Percentiles rank a stretch among this genome's conserved stretches.
Conservation (phyloP, 1,140 invertebrate species). For the Samia ricini region DNA sequence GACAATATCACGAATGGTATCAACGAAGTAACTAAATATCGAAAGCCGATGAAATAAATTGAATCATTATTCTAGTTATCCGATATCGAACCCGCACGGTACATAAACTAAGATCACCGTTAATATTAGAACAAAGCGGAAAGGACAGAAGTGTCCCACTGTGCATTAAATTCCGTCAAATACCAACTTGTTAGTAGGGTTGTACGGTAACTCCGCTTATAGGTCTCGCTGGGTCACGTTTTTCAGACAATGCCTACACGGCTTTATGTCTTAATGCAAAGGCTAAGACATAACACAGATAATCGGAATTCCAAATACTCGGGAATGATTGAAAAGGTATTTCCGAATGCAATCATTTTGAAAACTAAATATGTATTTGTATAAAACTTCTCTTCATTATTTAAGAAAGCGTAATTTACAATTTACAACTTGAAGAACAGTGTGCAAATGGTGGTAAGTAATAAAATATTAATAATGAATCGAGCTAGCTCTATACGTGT, state of each 20-base stretch:
- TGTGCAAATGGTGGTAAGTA: neutral
- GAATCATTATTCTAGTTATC: neutral
- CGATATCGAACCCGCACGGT: neutral
- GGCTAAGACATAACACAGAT: neutral
- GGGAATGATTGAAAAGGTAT: neutral
- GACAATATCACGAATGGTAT: neutral
- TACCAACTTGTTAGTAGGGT: constrained; percentile 22
- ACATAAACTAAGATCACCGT: neutral
- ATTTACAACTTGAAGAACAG: neutral
- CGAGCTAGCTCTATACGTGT: neutral
- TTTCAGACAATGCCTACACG: constrained; percentile 51
- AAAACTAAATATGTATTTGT: neutral
- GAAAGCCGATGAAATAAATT: neutral
- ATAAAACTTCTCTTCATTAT: neutral
- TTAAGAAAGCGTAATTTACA: neutral
- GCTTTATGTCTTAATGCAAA: constrained; percentile 54
- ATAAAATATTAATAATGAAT: neutral
- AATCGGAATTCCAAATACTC: neutral
- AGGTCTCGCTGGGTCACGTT: constrained; percentile 48
- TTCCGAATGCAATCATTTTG: neutral
- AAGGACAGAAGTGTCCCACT: neutral
- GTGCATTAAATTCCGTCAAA: constrained; percentile 1
- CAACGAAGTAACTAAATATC: neutral
- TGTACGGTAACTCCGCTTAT: constrained; percentile 39
- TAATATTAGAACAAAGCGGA: neutral